A percentile compares a stretch with the other conserved stretches of the same genome.
Evolutionary conservation across 2,797 vertebrate species (phyloP).

Genomic region (Prionace glauca): DNA sequence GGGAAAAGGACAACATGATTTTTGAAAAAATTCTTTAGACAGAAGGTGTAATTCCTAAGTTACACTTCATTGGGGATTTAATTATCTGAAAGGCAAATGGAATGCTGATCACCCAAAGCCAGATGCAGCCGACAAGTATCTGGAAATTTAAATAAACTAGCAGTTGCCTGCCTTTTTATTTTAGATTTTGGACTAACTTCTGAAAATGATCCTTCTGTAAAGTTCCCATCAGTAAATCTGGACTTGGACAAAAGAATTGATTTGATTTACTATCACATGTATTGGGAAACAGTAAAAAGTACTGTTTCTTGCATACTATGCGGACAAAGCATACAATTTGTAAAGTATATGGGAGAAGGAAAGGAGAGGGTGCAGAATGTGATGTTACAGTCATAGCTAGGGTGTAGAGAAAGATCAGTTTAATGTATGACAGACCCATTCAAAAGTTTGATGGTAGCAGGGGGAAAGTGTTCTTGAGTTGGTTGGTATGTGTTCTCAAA

Average conservation of each 20-base stretch:
- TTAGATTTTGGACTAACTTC: not conserved
- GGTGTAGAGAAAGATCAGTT: no score
- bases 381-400: no score
- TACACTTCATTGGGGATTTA: not conserved
- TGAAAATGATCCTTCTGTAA: not conserved
- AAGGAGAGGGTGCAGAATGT: no score
- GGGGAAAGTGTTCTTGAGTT: no score
- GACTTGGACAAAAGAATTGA: not conserved
- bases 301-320: no score
- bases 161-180: not conserved
- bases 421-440: no score
- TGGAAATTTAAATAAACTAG: not conserved
- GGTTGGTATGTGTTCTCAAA: no score
- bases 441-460: no score
- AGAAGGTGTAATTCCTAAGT: not conserved
- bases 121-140: not conserved
- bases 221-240: not conserved
- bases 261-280: no score
- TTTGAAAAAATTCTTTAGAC: not conserved
- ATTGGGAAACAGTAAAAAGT: no score
- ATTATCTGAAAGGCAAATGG: not conserved
- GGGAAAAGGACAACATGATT: not conserved
- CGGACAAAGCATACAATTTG: no score
- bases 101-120: not conserved
- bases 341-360: no score